Percentiles rank a stretch among this genome's conserved stretches.
Conservation (phyloP, 2,888 invertebrate genomes). For the Brenthis hecate region DNA sequence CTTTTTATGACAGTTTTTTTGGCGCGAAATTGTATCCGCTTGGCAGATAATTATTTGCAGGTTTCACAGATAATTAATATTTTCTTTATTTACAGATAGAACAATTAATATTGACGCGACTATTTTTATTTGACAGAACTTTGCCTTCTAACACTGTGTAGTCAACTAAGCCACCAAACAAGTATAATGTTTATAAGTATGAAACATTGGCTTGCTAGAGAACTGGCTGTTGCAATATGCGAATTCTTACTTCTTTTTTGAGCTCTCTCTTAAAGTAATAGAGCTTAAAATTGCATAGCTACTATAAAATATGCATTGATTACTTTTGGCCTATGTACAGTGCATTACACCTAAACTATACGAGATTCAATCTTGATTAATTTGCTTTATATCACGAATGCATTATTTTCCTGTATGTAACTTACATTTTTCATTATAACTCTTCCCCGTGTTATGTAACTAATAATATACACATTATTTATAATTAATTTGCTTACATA, state of each 20-base stretch:
- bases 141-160: constrained; percentile 71
- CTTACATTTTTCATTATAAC: background rate
- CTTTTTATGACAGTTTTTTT: constrained; percentile 20
- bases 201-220: constrained; percentile 66
- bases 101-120: background rate
- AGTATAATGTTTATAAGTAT: constrained; percentile 76
- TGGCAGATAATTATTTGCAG: constrained; percentile 1
- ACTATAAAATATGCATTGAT: constrained; percentile 46
- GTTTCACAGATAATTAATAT: constrained; percentile 12
- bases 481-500: too few species aligned
- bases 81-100: constrained; percentile 3
- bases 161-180: constrained; percentile 72
- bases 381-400: constrained; percentile 33
- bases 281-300: constrained; percentile 46
- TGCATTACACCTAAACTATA: constrained; percentile 57
- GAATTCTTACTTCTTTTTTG: constrained; percentile 44
- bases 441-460: constrained; percentile 21
- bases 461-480: background rate
- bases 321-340: constrained; percentile 54
- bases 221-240: constrained; percentile 67
- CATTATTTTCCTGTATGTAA: constrained; percentile 30
- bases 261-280: constrained; percentile 33
- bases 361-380: constrained; percentile 56
- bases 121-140: constrained; percentile 52
- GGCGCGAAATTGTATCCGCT: constrained; percentile 23